These are phyloP conservation scores for Tenebrosternarchus preto DNA, from an alignment of 2,113 vertebrate species.

Conservation along the genomic window DNA sequence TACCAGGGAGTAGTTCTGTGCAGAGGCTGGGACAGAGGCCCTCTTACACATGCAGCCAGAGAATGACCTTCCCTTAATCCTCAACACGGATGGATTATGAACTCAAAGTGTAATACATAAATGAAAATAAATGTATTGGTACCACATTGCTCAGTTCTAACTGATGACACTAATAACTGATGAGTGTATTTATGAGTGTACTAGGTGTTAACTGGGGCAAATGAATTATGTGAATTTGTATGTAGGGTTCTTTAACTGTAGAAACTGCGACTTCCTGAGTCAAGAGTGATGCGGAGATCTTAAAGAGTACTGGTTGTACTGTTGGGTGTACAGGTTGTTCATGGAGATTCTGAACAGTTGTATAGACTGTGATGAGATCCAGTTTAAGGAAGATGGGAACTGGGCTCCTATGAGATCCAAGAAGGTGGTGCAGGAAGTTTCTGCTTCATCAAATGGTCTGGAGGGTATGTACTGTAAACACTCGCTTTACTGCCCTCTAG, in stretches of 20 bases:
- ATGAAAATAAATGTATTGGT: too few species aligned
- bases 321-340: conserved; percentile 82
- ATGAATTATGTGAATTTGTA: too few species aligned
- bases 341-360: conserved; percentile 98
- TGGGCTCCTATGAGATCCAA: conserved; percentile 97
- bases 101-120: too few species aligned
- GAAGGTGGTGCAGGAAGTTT: conserved; percentile 93
- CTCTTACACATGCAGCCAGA: too few species aligned
- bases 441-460: conserved; percentile 86
- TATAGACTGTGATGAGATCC: conserved; percentile 96
- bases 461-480: conserved; percentile 74
- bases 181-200: neutral
- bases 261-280: neutral
- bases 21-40: too few species aligned
- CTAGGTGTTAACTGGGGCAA: neutral
- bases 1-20: too few species aligned
- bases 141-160: neutral
- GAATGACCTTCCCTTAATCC: too few species aligned
- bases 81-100: too few species aligned
- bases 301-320: neutral
- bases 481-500: neutral
- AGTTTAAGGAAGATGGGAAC: conserved; percentile 94
- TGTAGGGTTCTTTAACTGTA: neutral
- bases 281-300: neutral
- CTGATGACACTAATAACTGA: neutral